Percentiles rank a stretch among this genome's conserved stretches.
Conservation (phyloP, 2,113 vertebrate genomes). For the Genyomyrus donnyi region DNA sequence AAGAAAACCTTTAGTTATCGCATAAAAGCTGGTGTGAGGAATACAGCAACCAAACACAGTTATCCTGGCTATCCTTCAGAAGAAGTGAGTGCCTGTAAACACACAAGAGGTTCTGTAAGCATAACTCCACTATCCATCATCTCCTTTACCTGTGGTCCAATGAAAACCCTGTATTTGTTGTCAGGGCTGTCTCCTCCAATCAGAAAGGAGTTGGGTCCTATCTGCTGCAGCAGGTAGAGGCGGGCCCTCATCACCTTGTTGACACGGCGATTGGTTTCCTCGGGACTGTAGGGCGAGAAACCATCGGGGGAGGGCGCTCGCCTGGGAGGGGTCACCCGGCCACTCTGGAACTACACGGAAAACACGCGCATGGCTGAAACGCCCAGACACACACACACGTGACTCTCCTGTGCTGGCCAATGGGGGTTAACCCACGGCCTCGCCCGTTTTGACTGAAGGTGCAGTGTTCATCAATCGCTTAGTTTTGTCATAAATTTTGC, state of each 20-base stretch:
- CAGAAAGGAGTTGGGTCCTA: constrained; percentile 82
- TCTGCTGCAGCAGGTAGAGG: constrained; percentile 78
- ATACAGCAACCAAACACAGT: not conserved
- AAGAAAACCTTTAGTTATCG: not conserved
- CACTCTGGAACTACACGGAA: constrained; percentile 72
- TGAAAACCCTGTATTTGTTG: constrained; percentile 86
- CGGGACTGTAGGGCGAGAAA: constrained; percentile 79
- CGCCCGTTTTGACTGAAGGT: not conserved
- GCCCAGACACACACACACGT: not conserved
- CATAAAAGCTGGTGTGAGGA: not conserved
- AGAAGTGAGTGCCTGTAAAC: not conserved
- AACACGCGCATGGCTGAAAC: not conserved
- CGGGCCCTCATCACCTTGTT: constrained; percentile 85
- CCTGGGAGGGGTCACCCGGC: constrained; percentile 75
- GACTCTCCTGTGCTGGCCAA: not conserved
- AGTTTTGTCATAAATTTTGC: not conserved
- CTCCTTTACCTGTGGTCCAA: constrained; percentile 73
- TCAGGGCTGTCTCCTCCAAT: constrained; percentile 84
- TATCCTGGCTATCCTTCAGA: not conserved
- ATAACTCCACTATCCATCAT: not conserved
- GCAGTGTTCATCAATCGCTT: not conserved
- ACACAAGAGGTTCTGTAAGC: not conserved
- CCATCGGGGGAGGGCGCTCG: constrained; percentile 82
- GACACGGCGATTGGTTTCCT: constrained; percentile 77
- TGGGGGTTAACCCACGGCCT: not conserved